These are phyloP conservation scores for Scaptomyza polygonia DNA, from an alignment of 2,888 invertebrate species.

Conservation along the genomic window DNA sequence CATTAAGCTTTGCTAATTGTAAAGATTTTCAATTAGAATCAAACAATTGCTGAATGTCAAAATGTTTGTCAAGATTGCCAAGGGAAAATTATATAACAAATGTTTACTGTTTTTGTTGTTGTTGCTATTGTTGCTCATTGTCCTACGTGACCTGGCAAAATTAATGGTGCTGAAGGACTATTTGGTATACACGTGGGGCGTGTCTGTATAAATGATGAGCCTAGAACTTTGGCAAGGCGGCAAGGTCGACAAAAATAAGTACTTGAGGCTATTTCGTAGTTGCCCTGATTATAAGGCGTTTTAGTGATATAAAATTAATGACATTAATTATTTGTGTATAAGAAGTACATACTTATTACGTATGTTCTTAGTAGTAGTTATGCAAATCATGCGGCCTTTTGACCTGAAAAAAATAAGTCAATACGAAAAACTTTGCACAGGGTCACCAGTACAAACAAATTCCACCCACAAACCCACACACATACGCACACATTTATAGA, in stretches of 20 bases:
- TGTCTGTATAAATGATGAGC: conserved; percentile 47
- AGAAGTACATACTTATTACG: not conserved
- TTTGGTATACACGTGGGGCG: conserved; percentile 15
- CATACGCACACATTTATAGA: conserved; percentile 3
- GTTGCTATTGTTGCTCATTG: conserved; percentile 32
- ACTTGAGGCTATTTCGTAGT: conserved; percentile 40
- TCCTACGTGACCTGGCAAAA: conserved; percentile 70
- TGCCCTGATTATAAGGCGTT: conserved; percentile 57
- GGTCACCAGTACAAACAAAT: conserved; percentile 30
- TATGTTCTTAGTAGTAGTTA: conserved; percentile 63
- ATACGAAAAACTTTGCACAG: conserved; percentile 55
- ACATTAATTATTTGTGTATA: conserved; percentile 27
- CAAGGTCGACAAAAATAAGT: conserved; percentile 8
- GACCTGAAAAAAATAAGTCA: conserved; percentile 73
- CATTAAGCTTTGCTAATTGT: conserved; percentile 54
- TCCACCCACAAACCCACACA: conserved; percentile 6
- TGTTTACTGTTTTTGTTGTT: conserved; percentile 31
- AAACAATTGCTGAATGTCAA: conserved; percentile 39
- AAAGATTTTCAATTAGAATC: conserved; percentile 65
- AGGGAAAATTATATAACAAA: conserved; percentile 66
- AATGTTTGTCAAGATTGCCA: conserved; percentile 44
- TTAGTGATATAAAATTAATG: conserved; percentile 68
- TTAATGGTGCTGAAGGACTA: conserved; percentile 33
- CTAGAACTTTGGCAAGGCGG: conserved; percentile 60
- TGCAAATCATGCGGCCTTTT: conserved; percentile 71